These are phyloP conservation scores for Dryoscopus gambensis DNA, from an alignment of 2,113 vertebrate genomes.

Conservation along the genomic window DNA sequence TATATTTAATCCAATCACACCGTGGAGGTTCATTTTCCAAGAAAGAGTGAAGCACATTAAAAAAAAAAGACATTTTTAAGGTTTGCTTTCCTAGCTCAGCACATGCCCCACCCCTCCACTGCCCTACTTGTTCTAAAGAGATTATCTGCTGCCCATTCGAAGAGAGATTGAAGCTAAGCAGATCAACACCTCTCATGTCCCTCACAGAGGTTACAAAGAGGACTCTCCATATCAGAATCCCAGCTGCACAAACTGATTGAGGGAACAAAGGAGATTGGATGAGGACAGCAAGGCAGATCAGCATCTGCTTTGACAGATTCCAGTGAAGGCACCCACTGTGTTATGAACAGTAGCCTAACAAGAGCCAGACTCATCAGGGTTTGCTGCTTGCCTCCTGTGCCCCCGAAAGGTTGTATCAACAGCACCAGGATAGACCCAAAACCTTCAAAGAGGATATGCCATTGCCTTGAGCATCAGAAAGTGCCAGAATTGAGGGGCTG, in stretches of 20 bases:
- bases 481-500: not conserved
- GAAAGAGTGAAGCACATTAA: not conserved
- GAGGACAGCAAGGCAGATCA: not conserved
- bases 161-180: conserved; percentile 83
- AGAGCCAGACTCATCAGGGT: not conserved
- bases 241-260: not conserved
- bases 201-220: conserved; percentile 61
- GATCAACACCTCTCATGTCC: conserved; percentile 72
- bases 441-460: not conserved
- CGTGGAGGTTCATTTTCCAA: not conserved
- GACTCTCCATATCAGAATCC: conserved; percentile 21
- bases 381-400: not conserved
- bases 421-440: not conserved
- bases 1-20: not conserved
- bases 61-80: not conserved
- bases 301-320: not conserved
- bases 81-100: not conserved
- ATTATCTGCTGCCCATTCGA: conserved; percentile 77
- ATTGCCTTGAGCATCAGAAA: not conserved
- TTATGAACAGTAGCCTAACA: not conserved
- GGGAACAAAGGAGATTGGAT: not conserved
- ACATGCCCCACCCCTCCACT: not conserved
- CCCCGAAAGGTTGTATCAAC: not conserved
- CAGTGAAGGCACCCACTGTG: not conserved
- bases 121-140: conserved; percentile 78